These are phyloP conservation scores for Cephus spinipes DNA, from an alignment of 2,888 invertebrate genomes.

Conservation along the genomic window DNA sequence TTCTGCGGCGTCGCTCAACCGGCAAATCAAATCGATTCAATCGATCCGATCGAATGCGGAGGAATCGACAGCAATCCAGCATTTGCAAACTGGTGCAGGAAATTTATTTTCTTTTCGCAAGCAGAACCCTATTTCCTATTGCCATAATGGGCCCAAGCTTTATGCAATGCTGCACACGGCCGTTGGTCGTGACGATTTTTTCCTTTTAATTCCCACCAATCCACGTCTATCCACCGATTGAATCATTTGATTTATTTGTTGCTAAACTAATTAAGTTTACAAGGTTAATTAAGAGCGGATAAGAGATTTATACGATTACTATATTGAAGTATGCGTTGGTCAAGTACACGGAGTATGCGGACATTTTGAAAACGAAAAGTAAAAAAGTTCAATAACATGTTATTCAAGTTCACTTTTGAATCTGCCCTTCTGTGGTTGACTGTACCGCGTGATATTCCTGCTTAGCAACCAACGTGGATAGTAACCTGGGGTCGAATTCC, in stretches of 20 bases:
- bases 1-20: not conserved
- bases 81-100: not conserved
- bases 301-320: not conserved
- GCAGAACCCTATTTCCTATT: not conserved
- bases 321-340: not conserved
- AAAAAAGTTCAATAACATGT: not conserved
- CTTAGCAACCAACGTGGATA: slow-evolving; percentile 1
- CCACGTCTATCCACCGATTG: not conserved
- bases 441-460: not conserved
- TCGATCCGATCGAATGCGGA: not conserved
- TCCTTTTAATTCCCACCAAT: not conserved
- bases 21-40: not conserved
- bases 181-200: not conserved
- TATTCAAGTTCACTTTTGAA: not conserved
- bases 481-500: slow-evolving; percentile 8
- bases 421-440: not conserved
- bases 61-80: not conserved
- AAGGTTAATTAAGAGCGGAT: not conserved
- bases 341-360: not conserved
- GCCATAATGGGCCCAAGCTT: not conserved
- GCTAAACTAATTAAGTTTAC: not conserved
- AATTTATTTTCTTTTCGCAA: not conserved
- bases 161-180: slow-evolving; percentile 1
- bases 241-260: not conserved
- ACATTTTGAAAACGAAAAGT: not conserved